A percentile compares a stretch with the other conserved stretches of the same genome.
These are phyloP conservation scores for Bombus soroeensis DNA, from an alignment of 1,140 invertebrate species.

Conservation along the genomic window DNA sequence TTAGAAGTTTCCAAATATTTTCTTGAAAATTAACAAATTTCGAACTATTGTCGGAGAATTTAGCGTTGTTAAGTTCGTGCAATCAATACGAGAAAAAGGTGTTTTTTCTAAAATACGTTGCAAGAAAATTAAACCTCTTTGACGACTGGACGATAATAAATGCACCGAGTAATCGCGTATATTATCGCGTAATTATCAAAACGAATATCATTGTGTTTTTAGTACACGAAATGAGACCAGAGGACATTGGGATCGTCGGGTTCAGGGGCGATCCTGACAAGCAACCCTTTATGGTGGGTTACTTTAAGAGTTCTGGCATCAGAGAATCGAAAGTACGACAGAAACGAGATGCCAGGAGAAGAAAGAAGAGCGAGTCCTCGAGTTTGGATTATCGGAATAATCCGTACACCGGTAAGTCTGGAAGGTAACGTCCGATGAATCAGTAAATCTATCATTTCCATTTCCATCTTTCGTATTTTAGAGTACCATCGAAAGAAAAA, in stretches of 20 bases:
- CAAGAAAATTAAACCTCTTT: too few relatives aligned
- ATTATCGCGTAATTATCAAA: neutral
- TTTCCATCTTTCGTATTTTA: neutral
- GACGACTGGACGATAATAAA: too few relatives aligned
- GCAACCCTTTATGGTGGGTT: conserved; percentile 95
- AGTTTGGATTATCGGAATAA: conserved; percentile 83
- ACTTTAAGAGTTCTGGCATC: conserved; percentile 87
- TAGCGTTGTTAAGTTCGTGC: too few relatives aligned
- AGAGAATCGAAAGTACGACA: conserved; percentile 80
- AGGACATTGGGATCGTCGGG: conserved; percentile 92
- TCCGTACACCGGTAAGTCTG: conserved; percentile 84
- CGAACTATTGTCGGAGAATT: too few relatives aligned
- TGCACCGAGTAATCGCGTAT: too few relatives aligned
- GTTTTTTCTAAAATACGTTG: too few relatives aligned
- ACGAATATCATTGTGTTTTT: conserved; percentile 53
- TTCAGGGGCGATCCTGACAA: conserved; percentile 90
- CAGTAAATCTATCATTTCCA: neutral
- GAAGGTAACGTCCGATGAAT: conserved; percentile 41
- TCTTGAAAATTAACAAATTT: accelerated
- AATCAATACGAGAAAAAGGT: too few relatives aligned
- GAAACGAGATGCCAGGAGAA: conserved; percentile 83
- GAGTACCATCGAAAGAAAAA: too few relatives aligned
- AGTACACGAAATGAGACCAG: conserved; percentile 91
- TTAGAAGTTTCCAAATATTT: too few relatives aligned
- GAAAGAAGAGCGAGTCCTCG: conserved; percentile 80